Percentiles rank a stretch among this genome's conserved stretches.
Conservation (phyloP, 2,888 invertebrate genomes). For the Chalcis sispes region DNA sequence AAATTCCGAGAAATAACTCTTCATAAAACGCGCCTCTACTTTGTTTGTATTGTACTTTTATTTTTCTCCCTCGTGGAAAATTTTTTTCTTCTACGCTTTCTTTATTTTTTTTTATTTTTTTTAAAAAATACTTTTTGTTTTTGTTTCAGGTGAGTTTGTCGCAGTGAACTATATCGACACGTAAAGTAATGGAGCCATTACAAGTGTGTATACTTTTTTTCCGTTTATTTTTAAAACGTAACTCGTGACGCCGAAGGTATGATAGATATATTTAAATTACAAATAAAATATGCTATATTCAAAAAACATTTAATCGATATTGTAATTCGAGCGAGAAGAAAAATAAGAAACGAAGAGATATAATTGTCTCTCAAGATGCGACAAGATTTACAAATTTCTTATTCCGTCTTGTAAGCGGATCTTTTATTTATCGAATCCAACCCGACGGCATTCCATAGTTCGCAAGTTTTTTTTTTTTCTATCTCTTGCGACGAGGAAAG, state of each 20-base stretch:
- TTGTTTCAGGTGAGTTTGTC: constrained; percentile 49
- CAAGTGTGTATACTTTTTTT: background rate
- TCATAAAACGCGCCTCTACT: no score
- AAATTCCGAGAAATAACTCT: no score
- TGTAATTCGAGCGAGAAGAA: background rate
- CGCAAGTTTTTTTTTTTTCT: constrained; percentile 30
- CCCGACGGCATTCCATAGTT: constrained; percentile 47
- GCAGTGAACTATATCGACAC: background rate
- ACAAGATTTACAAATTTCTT: constrained; percentile 24
- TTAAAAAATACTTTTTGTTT: constrained; percentile 7
- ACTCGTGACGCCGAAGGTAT: constrained; percentile 16
- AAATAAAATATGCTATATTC: background rate
- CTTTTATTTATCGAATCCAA: constrained; percentile 40
- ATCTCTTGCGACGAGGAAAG: constrained; percentile 31
- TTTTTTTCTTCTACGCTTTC: background rate
- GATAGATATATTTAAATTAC: background rate
- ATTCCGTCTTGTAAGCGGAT: background rate
- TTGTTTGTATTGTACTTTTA: no score
- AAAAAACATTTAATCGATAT: background rate
- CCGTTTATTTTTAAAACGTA: constrained; percentile 2
- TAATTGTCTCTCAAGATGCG: constrained; percentile 36
- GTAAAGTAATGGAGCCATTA: background rate
- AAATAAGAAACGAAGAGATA: constrained; percentile 9
- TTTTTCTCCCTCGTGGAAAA: background rate
- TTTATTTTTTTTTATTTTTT: no score